These are phyloP conservation scores for Willowsia nigromaculata DNA, from an alignment of 2,888 invertebrate genomes.

Conservation along the genomic window DNA sequence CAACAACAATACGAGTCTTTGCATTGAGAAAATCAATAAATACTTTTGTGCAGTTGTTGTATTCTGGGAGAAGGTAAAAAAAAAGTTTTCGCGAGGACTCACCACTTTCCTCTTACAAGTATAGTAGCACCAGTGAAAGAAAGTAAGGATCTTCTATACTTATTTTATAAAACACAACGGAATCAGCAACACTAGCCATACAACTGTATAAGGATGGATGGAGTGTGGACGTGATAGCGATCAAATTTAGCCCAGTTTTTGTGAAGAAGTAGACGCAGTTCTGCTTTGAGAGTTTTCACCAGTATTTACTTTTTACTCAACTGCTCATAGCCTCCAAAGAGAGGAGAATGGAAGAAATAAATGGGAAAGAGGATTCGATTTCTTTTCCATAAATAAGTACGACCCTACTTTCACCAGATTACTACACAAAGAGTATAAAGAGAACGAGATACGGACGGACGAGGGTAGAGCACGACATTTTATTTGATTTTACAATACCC, in stretches of 20 bases:
- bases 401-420: background rate
- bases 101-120: background rate
- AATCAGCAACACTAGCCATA: background rate
- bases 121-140: no score
- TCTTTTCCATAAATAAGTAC: background rate
- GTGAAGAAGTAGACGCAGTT: no score
- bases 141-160: background rate
- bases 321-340: background rate
- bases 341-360: background rate
- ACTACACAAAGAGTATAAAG: background rate
- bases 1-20: background rate
- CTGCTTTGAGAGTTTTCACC: no score
- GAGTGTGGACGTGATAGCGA: constrained; percentile 4
- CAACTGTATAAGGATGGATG: background rate
- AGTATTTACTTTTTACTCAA: no score
- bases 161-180: background rate
- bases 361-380: background rate
- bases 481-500: background rate
- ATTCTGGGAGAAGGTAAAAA: background rate
- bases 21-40: background rate
- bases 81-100: background rate
- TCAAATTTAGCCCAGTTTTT: constrained; percentile 3
- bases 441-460: background rate
- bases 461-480: background rate
- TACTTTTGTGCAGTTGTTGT: background rate